These are phyloP conservation scores for Pipistrellus kuhlii DNA, from an alignment of 2,797 vertebrate species.

Conservation along the genomic window DNA sequence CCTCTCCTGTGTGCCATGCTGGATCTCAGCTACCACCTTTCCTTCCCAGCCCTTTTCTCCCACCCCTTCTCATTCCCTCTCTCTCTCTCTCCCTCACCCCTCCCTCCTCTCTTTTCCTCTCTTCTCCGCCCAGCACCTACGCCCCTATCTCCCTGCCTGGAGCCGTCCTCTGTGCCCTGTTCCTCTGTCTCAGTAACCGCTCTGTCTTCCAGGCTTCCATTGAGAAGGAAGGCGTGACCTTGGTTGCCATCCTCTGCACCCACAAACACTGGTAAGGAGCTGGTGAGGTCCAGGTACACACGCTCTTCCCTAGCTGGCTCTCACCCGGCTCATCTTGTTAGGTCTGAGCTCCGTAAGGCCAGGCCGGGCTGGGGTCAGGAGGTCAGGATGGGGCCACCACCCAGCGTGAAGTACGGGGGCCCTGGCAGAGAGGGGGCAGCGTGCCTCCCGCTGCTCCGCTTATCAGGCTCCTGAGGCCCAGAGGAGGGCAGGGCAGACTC, in stretches of 20 bases:
- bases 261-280: slow-evolving; percentile 97
- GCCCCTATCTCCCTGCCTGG: background rate
- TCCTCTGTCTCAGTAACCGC: background rate
- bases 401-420: background rate
- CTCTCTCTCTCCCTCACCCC: background rate
- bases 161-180: background rate
- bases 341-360: background rate
- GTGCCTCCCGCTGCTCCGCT: background rate
- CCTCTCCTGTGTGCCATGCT: background rate
- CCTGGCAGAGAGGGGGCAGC: background rate
- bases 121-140: background rate
- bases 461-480: background rate
- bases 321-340: background rate
- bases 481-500: background rate
- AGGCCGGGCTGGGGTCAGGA: background rate
- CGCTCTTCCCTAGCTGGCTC: background rate
- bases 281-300: background rate
- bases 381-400: background rate
- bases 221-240: slow-evolving; percentile 92
- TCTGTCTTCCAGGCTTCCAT: slow-evolving; percentile 89
- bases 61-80: background rate
- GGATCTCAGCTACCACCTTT: background rate
- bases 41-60: background rate
- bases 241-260: slow-evolving; percentile 97
- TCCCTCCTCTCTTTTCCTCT: background rate